Evolutionary conservation across 2,113 vertebrate species (phyloP).

Genomic region (Pomatostomus ruficeps): DNA sequence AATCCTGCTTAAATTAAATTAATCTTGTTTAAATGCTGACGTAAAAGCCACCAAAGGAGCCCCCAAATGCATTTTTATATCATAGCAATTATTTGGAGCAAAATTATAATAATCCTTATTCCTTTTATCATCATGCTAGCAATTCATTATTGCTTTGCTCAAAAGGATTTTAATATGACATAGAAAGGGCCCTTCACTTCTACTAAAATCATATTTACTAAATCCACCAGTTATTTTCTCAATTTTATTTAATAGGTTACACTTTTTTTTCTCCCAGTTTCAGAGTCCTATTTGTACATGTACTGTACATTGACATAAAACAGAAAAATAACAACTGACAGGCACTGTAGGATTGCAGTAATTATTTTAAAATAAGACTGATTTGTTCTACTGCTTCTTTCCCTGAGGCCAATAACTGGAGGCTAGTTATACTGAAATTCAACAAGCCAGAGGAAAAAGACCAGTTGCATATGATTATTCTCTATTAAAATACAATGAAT

Average conservation of each 20-base stretch:
- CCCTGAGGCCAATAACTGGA: conserved; percentile 51
- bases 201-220: conserved; percentile 23
- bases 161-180: conserved; percentile 23
- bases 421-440: conserved; percentile 56
- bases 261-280: not conserved
- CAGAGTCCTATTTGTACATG: conserved; percentile 15
- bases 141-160: conserved; percentile 45
- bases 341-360: conserved; percentile 57
- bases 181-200: not conserved
- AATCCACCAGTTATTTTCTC: conserved; percentile 12
- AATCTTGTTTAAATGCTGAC: conserved; percentile 49
- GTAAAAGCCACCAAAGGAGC: conserved; percentile 44
- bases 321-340: conserved; percentile 56
- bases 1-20: conserved; percentile 37
- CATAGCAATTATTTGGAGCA: conserved; percentile 37
- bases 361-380: conserved; percentile 70
- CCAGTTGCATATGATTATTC: conserved; percentile 66
- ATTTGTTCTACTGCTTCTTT: conserved; percentile 66
- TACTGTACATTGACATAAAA: conserved; percentile 32
- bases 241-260: conserved; percentile 27
- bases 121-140: not conserved
- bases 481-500: conserved; percentile 70
- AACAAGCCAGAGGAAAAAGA: conserved; percentile 61
- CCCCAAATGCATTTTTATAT: conserved; percentile 17
- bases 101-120: conserved; percentile 52